A percentile compares a stretch with the other conserved stretches of the same genome.
These are phyloP conservation scores for Gymnobelideus leadbeateri DNA, from an alignment of 2,113 vertebrate species.

Conservation along the genomic window DNA sequence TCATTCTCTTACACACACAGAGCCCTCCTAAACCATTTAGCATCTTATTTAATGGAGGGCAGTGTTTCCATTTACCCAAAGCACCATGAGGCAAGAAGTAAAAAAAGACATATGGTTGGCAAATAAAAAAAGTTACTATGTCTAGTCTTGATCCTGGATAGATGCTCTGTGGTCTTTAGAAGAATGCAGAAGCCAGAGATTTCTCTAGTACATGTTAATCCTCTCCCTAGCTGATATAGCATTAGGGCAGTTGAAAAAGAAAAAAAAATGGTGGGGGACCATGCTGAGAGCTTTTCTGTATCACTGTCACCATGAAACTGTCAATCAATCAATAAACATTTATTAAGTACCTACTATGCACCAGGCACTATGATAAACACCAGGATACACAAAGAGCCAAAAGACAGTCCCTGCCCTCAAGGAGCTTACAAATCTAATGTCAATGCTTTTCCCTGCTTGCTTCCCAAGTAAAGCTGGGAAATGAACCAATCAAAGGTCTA, in stretches of 20 bases:
- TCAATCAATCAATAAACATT: not conserved
- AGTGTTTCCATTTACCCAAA: not conserved
- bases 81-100: not conserved
- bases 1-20: constrained; percentile 10
- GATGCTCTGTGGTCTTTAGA: not conserved
- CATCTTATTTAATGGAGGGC: constrained; percentile 1
- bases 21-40: not conserved
- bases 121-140: not conserved
- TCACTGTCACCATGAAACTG: not conserved
- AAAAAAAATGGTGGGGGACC: not conserved
- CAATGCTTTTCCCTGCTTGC: not conserved
- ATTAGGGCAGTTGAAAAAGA: not conserved
- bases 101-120: not conserved
- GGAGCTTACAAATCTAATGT: not conserved
- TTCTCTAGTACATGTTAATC: not conserved
- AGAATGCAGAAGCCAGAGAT: constrained; percentile 17
- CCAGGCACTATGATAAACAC: not conserved
- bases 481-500: not conserved
- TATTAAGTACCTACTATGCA: not conserved
- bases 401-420: not conserved
- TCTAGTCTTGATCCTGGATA: constrained; percentile 12
- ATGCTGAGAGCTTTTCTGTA: not conserved
- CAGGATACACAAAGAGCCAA: not conserved
- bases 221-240: not conserved
- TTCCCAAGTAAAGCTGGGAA: constrained; percentile 28